phyloP scores from a whole-genome alignment of 2,888 invertebrate genomes.

The Schrankia costaestrigalis region DNA sequence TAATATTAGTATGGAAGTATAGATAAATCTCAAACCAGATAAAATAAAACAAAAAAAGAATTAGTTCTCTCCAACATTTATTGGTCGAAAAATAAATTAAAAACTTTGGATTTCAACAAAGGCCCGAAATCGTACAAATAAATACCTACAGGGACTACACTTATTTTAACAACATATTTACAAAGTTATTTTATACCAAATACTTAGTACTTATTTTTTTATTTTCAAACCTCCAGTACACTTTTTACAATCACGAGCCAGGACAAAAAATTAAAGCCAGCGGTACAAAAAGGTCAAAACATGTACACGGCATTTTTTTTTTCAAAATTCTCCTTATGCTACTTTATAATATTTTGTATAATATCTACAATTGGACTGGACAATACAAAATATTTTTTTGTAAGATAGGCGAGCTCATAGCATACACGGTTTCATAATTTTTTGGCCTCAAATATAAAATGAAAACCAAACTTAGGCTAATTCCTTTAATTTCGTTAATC shows the following conservation, averaged over 20 bases:
- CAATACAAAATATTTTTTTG: slow-evolving; percentile 6
- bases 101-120: slow-evolving; percentile 80
- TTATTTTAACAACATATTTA: slow-evolving; percentile 75
- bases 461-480: no score
- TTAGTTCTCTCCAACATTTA: slow-evolving; percentile 80
- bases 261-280: slow-evolving; percentile 10
- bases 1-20: no score
- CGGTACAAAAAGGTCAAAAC: slow-evolving; percentile 3
- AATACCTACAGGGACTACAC: slow-evolving; percentile 76
- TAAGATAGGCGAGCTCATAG: no score
- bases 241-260: slow-evolving; percentile 28
- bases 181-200: slow-evolving; percentile 43
- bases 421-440: no score
- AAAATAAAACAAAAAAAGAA: slow-evolving; percentile 45
- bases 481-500: no score
- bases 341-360: no score
- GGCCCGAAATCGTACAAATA: slow-evolving; percentile 79
- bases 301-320: slow-evolving; percentile 5
- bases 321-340: slow-evolving; percentile 25
- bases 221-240: slow-evolving; percentile 32
- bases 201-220: slow-evolving; percentile 65
- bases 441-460: no score
- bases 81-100: slow-evolving; percentile 82
- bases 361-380: slow-evolving; percentile 24
- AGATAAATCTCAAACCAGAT: not conserved